These are phyloP conservation scores for Ochotona princeps DNA, from an alignment of 2,113 vertebrate genomes.

Conservation along the genomic window DNA sequence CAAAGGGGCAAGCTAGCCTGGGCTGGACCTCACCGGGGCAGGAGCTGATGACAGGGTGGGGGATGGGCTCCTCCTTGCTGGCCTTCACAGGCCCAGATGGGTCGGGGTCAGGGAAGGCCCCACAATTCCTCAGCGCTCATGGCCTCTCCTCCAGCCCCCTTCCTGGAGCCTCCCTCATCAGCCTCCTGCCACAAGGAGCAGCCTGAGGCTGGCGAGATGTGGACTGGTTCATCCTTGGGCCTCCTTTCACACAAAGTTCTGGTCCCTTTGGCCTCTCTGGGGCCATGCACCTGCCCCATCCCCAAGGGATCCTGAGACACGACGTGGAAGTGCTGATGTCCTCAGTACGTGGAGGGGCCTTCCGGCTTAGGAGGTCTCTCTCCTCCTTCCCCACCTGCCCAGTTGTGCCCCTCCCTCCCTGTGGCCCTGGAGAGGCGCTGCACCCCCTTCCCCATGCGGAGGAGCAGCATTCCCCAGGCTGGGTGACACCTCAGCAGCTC, in stretches of 20 bases:
- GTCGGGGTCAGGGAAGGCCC: neutral
- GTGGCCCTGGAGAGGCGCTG: no score
- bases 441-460: neutral
- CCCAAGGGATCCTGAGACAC: neutral
- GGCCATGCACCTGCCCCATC: neutral
- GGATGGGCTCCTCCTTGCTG: neutral
- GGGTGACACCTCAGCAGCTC: accelerated
- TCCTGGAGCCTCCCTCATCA: neutral
- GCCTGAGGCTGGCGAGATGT: neutral
- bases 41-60: neutral
- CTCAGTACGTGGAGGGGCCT: neutral
- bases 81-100: neutral
- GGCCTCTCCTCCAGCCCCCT: neutral
- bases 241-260: neutral
- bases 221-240: neutral
- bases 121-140: no score
- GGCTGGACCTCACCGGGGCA: neutral
- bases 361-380: neutral
- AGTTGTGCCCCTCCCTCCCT: no score
- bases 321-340: accelerated
- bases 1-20: neutral
- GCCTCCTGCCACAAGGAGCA: neutral
- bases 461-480: no score
- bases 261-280: neutral
- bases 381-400: accelerated